Conservation (phyloP, 2,113 vertebrate species). For the Colistium nudipinnis region DNA sequence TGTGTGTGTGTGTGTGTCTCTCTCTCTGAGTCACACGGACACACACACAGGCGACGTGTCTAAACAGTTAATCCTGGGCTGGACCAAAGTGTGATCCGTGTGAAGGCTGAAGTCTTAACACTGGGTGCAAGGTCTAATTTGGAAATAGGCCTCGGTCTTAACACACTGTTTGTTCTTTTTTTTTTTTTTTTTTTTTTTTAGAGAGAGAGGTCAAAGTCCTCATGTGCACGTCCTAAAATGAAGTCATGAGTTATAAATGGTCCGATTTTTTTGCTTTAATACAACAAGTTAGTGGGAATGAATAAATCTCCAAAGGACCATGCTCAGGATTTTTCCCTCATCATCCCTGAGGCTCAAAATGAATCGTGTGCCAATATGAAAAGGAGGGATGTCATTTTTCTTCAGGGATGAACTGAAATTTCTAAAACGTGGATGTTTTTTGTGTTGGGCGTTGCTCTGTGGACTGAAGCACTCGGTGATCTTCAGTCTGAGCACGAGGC, state of each 20-base stretch:
- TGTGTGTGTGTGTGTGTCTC: conserved; percentile 12
- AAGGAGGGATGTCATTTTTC: too few relatives aligned
- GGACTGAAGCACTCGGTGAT: conserved; percentile 3
- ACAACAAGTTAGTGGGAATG: too few relatives aligned
- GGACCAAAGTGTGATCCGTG: conserved; percentile 39
- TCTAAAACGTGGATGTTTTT: too few relatives aligned
- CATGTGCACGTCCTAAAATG: conserved; percentile 21
- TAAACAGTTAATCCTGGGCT: conserved; percentile 21
- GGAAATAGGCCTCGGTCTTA: neutral
- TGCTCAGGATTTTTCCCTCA: too few relatives aligned
- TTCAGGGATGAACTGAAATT: too few relatives aligned
- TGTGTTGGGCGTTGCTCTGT: neutral
- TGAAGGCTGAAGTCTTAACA: conserved; percentile 41
- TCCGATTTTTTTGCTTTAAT: too few relatives aligned
- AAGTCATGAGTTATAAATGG: too few relatives aligned
- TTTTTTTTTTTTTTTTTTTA: too few relatives aligned
- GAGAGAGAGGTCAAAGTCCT: conserved; percentile 3
- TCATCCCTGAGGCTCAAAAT: too few relatives aligned
- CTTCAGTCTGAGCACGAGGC: conserved; percentile 3
- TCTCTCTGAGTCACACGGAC: neutral
- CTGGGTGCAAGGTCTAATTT: conserved; percentile 10
- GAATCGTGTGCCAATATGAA: too few relatives aligned
- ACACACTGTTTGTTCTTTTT: neutral
- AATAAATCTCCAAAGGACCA: too few relatives aligned
- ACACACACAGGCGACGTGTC: conserved; percentile 12